Conservation (phyloP, 2,113 vertebrate genomes). For the Neodon shergylaensis region DNA sequence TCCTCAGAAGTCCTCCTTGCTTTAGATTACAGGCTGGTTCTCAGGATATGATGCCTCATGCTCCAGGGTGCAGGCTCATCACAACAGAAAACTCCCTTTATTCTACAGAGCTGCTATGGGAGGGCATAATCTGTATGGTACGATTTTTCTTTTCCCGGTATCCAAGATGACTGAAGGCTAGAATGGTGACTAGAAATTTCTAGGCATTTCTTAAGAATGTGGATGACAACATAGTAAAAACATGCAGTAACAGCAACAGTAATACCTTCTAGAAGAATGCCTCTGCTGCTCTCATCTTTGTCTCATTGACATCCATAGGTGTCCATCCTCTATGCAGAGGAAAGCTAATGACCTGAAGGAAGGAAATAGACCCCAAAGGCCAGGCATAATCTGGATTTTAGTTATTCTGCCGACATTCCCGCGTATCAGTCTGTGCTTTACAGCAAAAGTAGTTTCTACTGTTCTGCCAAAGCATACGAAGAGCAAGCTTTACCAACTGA, state of each 20-base stretch:
- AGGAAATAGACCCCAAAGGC: neutral
- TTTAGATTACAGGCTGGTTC: neutral
- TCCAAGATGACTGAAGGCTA: neutral
- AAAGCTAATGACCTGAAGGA: neutral
- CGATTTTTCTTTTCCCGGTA: neutral
- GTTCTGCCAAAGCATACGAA: neutral
- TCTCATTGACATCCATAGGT: neutral
- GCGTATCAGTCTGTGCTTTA: neutral
- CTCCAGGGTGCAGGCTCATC: neutral
- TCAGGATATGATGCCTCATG: neutral
- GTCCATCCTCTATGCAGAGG: neutral
- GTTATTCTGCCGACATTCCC: too few relatives aligned
- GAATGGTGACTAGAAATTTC: neutral
- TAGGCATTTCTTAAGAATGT: neutral
- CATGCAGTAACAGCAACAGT: neutral
- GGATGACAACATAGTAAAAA: neutral
- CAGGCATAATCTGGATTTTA: too few relatives aligned
- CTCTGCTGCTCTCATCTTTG: neutral
- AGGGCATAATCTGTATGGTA: fast-evolving
- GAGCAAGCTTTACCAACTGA: neutral
- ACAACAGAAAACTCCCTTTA: neutral
- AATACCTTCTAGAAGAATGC: too few relatives aligned
- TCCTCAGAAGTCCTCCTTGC: neutral
- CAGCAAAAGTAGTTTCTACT: neutral
- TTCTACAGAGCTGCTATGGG: neutral